A percentile compares a stretch with the other conserved stretches of the same genome.
Evolutionary conservation across 2,113 vertebrate species (phyloP).

Genomic region (Ctenomys sociabilis): DNA sequence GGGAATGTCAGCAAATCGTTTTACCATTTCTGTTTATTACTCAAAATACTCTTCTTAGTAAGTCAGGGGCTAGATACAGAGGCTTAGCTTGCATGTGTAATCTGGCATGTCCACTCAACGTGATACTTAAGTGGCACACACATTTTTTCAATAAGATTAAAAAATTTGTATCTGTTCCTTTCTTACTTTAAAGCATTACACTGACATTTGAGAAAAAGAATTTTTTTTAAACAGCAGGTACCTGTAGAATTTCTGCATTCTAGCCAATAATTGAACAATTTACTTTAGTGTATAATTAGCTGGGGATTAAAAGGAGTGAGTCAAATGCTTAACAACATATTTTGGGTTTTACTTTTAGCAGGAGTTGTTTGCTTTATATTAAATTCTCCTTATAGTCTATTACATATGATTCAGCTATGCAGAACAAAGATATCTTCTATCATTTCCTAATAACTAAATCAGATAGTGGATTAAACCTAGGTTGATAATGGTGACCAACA

Average conservation of each 20-base stretch:
- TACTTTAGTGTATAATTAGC: conserved; percentile 37
- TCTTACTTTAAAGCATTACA: not conserved
- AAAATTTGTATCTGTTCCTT: not conserved
- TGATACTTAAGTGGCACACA: not conserved
- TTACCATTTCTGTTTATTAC: conserved; percentile 44
- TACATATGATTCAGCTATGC: conserved; percentile 6
- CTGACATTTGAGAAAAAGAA: not conserved
- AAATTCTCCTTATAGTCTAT: not conserved
- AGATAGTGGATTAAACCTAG: not conserved
- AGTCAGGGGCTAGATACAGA: not conserved
- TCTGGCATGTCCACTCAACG: conserved; percentile 45
- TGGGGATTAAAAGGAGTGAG: not conserved
- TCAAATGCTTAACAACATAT: conserved; percentile 6
- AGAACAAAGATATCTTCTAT: conserved; percentile 14
- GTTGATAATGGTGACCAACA: not conserved
- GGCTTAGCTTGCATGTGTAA: conserved; percentile 17
- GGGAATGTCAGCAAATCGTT: conserved; percentile 46
- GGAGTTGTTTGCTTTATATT: conserved; percentile 34
- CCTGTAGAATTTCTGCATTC: not conserved
- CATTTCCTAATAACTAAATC: conserved; percentile 48
- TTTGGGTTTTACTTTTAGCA: conserved; percentile 5
- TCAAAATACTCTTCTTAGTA: conserved; percentile 22
- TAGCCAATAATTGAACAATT: conserved; percentile 43
- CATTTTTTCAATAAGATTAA: not conserved
- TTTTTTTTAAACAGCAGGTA: not conserved